Percentiles rank a stretch among this genome's conserved stretches.
Conservation (phyloP, 2,888 invertebrate genomes). For the Prenolepis imparis region DNA sequence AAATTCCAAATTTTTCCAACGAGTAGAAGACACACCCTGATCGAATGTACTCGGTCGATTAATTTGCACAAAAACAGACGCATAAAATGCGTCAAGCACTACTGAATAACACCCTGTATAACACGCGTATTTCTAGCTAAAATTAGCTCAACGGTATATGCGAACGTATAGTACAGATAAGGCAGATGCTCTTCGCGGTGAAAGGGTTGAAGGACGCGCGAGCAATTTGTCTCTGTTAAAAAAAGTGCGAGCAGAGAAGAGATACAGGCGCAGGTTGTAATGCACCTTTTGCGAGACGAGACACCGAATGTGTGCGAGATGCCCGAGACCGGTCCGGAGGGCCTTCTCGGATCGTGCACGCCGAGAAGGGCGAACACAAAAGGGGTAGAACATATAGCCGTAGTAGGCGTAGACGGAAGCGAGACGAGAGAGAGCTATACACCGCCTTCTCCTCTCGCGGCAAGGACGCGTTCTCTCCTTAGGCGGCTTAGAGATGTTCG, state of each 20-base stretch:
- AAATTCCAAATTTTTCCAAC: neutral
- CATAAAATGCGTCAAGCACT: neutral
- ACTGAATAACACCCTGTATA: neutral
- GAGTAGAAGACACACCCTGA: neutral
- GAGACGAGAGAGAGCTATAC: constrained; percentile 46
- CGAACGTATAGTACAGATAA: constrained; percentile 20
- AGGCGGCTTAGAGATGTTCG: constrained; percentile 48
- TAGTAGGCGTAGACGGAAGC: constrained; percentile 57
- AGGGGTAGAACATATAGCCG: constrained; percentile 34
- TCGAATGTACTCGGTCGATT: neutral
- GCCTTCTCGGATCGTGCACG: constrained; percentile 11
- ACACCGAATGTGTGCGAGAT: constrained; percentile 36
- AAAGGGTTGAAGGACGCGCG: constrained; percentile 60
- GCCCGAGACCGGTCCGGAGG: constrained; percentile 9
- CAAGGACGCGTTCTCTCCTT: constrained; percentile 69
- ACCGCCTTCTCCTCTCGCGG: constrained; percentile 78
- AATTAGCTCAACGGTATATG: constrained; percentile 4
- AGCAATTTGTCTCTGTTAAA: constrained; percentile 70
- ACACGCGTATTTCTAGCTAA: neutral
- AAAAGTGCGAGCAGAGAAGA: constrained; percentile 57
- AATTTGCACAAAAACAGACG: neutral
- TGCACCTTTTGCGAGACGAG: constrained; percentile 31
- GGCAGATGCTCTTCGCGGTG: constrained; percentile 44
- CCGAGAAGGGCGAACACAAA: constrained; percentile 45
- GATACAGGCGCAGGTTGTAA: constrained; percentile 5